Percentiles rank a stretch among this genome's conserved stretches.
phyloP scores from a whole-genome alignment of 2,888 invertebrate genomes.

The Parochlus steinenii region DNA sequence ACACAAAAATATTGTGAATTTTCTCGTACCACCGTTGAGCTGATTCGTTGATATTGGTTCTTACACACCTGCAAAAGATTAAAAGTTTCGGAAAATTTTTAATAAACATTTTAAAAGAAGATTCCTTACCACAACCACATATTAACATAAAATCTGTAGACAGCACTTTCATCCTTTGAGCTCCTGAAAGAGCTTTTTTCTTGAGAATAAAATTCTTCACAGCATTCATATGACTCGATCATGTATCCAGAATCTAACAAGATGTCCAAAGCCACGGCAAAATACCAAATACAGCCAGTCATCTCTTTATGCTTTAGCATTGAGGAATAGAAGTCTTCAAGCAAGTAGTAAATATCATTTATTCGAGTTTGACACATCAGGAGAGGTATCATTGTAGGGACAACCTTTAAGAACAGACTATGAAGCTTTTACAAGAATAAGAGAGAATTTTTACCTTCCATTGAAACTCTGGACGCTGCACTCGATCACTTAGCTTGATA shows the following conservation, averaged over 20 bases:
- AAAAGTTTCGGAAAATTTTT: background rate
- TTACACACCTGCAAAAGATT: constrained; percentile 31
- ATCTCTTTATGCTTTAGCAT: constrained; percentile 23
- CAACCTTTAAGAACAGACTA: too few species aligned
- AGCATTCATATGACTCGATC: constrained; percentile 32
- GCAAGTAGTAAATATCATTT: background rate
- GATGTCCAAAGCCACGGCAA: constrained; percentile 37
- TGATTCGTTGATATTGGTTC: constrained; percentile 40
- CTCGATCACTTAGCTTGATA: background rate
- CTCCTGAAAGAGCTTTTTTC: background rate
- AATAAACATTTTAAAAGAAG: background rate
- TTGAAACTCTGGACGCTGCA: too few species aligned
- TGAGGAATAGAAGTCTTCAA: constrained; percentile 14
- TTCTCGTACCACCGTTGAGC: constrained; percentile 36
- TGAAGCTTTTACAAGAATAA: too few species aligned
- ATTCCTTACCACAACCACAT: constrained; percentile 5
- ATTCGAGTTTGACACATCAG: constrained; percentile 17
- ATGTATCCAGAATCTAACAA: constrained; percentile 42
- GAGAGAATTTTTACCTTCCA: too few species aligned
- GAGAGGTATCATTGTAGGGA: background rate
- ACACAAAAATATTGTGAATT: constrained; percentile 23
- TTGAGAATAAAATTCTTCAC: constrained; percentile 18
- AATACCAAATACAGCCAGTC: constrained; percentile 36
- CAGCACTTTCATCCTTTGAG: background rate
- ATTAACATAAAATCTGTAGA: constrained; percentile 4